These are phyloP conservation scores for Eupristina koningsbergeri DNA, from an alignment of 1,140 invertebrate species.

Conservation along the genomic window DNA sequence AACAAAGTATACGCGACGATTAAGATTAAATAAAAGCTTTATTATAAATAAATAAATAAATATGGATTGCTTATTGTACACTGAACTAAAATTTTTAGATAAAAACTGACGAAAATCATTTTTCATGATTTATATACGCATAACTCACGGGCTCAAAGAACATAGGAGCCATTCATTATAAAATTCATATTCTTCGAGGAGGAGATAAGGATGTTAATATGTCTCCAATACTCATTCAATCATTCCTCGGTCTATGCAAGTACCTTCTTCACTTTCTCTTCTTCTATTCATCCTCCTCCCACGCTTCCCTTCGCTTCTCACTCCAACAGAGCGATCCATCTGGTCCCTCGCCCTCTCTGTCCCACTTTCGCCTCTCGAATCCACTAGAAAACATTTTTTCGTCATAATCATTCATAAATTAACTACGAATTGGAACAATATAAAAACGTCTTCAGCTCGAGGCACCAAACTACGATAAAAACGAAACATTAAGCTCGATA, in stretches of 20 bases:
- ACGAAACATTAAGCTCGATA: constrained; percentile 34
- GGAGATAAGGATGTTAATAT: constrained; percentile 6
- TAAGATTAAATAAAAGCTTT: not conserved
- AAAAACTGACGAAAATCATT: not conserved
- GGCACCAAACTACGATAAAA: constrained; percentile 13
- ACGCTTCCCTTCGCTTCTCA: not conserved
- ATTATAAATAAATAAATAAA: no score
- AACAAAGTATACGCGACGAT: no score
- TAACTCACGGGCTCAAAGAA: not conserved
- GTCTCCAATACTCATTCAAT: constrained; percentile 8
- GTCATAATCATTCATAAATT: constrained; percentile 41
- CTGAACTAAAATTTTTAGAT: not conserved
- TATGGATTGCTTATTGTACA: not conserved
- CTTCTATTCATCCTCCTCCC: not conserved
- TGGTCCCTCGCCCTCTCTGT: not conserved
- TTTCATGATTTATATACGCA: not conserved
- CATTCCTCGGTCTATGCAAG: not conserved
- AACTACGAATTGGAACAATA: constrained; percentile 1
- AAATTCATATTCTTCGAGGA: constrained; percentile 28
- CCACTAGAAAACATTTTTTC: constrained; percentile 15
- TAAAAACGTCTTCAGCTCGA: constrained; percentile 35
- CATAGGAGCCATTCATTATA: constrained; percentile 10
- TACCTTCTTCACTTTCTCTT: not conserved
- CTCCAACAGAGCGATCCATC: not conserved
- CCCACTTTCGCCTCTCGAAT: not conserved